Conservation (phyloP, 2,888 invertebrate genomes). For the Chrysina gloriosa region DNA sequence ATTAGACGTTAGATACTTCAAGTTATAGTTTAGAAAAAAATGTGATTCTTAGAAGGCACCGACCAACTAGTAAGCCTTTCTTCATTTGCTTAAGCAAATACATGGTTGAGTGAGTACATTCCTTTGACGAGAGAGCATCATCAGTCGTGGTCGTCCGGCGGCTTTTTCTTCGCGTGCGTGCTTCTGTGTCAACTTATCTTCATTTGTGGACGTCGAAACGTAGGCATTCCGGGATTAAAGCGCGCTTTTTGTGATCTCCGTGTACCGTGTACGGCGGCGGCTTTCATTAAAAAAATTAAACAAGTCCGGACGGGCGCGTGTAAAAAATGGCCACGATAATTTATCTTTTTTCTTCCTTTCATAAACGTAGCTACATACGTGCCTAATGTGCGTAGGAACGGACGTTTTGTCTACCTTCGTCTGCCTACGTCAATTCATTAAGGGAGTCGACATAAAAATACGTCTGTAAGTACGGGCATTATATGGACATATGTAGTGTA, state of each 20-base stretch:
- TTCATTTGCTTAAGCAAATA: not conserved
- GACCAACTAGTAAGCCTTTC: not conserved
- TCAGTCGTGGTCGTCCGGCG: not conserved
- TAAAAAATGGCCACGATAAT: constrained; percentile 34
- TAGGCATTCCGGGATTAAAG: constrained; percentile 15
- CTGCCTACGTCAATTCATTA: constrained; percentile 34
- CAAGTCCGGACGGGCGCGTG: constrained; percentile 18
- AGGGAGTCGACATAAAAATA: constrained; percentile 24
- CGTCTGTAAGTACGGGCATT: not conserved
- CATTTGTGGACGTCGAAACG: constrained; percentile 29
- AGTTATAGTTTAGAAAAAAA: too few relatives aligned
- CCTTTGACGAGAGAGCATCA: not conserved
- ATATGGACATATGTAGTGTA: not conserved
- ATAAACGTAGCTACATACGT: not conserved
- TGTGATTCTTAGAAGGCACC: too few relatives aligned
- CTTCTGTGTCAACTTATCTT: constrained; percentile 33
- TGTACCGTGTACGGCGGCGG: not conserved
- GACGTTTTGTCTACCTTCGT: constrained; percentile 21
- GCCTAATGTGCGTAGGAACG: constrained; percentile 31
- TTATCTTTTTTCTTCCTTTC: constrained; percentile 24
- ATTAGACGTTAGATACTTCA: too few relatives aligned
- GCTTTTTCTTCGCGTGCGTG: constrained; percentile 14
- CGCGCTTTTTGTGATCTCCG: constrained; percentile 26
- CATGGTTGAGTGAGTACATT: not conserved
- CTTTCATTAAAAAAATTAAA: constrained; percentile 35